A percentile compares a stretch with the other conserved stretches of the same genome.
These are phyloP conservation scores for Poecilia latipinna DNA, from an alignment of 2,113 vertebrate genomes.

Conservation along the genomic window DNA sequence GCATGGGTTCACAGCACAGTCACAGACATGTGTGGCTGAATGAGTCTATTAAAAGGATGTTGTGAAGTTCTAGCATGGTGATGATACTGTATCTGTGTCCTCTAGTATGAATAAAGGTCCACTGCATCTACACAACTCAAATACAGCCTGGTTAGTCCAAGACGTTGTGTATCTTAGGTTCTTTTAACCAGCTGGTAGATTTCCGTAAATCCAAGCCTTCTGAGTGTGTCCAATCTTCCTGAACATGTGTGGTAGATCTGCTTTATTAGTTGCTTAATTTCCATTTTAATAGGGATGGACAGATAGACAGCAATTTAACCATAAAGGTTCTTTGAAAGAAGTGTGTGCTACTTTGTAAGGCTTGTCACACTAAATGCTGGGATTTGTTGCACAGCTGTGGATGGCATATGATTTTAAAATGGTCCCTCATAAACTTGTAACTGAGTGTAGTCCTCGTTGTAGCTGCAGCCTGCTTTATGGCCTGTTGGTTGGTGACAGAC, in stretches of 20 bases:
- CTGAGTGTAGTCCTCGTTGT: slow-evolving; percentile 27
- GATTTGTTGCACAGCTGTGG: neutral
- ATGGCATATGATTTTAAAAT: slow-evolving; percentile 10
- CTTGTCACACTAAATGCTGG: neutral
- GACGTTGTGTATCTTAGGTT: neutral
- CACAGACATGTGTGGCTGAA: slow-evolving; percentile 35
- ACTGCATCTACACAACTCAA: slow-evolving; percentile 4
- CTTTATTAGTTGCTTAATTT: too few species aligned
- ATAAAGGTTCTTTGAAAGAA: too few species aligned
- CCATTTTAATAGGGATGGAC: too few species aligned
- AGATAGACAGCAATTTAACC: too few species aligned
- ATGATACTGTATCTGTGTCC: slow-evolving; percentile 29
- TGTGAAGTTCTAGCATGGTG: slow-evolving; percentile 36
- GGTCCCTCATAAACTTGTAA: slow-evolving; percentile 18
- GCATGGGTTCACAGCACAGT: slow-evolving; percentile 75
- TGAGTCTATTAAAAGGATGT: slow-evolving; percentile 56
- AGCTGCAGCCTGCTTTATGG: slow-evolving; percentile 65
- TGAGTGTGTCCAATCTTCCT: too few species aligned
- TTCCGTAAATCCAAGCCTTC: too few species aligned
- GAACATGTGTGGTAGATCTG: too few species aligned
- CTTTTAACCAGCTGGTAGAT: too few species aligned
- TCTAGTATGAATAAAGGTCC: slow-evolving; percentile 14
- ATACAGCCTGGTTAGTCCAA: neutral
- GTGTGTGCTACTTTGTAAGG: too few species aligned
- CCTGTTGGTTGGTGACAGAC: slow-evolving; percentile 69